Percentiles rank a stretch among this genome's conserved stretches.
Evolutionary conservation across 2,113 vertebrate species (phyloP).

Genomic region (Bambusicola thoracicus): DNA sequence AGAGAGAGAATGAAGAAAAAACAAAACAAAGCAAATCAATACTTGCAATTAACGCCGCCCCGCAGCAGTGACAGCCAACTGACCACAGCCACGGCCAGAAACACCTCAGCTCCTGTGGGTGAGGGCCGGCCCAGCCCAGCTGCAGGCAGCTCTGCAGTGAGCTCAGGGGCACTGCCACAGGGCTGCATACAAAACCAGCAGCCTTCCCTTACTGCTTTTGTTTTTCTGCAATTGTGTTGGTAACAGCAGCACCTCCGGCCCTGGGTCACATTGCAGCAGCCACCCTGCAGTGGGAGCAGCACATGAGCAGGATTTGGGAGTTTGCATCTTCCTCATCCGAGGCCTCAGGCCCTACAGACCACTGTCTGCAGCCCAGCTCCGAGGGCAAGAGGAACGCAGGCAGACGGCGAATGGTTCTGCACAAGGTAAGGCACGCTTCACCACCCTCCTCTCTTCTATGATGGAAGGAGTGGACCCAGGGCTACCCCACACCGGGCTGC

Average conservation of each 20-base stretch:
- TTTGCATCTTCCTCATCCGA: not conserved
- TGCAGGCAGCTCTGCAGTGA: too few species aligned
- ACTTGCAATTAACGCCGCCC: not conserved
- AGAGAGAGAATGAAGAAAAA: not conserved
- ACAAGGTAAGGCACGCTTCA: too few species aligned
- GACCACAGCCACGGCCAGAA: too few species aligned
- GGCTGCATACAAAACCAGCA: too few species aligned
- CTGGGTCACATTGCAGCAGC: not conserved
- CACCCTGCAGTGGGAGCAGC: not conserved
- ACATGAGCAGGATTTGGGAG: not conserved
- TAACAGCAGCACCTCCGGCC: not conserved
- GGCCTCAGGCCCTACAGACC: not conserved
- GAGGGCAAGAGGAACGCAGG: not conserved
- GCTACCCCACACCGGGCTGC: not conserved
- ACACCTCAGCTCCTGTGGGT: too few species aligned
- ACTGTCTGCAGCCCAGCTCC: not conserved
- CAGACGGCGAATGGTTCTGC: too few species aligned
- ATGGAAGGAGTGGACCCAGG: accelerated
- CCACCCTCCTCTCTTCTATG: accelerated
- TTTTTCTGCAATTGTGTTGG: not conserved
- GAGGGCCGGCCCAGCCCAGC: too few species aligned
- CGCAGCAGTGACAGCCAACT: not conserved
- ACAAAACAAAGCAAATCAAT: not conserved
- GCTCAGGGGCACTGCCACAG: too few species aligned
- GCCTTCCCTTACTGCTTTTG: not conserved